Conservation (phyloP, 2,113 vertebrate species). For the Tamias sibiricus region DNA sequence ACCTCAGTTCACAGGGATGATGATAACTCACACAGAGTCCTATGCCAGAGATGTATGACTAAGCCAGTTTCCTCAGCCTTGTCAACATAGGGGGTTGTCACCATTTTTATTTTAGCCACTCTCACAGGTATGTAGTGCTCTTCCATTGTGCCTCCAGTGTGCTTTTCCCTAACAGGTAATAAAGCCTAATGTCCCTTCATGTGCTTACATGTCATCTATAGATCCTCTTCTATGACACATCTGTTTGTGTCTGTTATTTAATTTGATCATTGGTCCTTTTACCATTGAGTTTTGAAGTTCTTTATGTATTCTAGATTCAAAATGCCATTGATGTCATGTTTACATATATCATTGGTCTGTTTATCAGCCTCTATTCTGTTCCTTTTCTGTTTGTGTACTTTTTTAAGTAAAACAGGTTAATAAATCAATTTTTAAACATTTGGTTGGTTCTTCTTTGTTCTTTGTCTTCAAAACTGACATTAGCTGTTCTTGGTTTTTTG, state of each 20-base stretch:
- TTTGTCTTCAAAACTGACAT: conserved; percentile 39
- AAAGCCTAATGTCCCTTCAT: background rate
- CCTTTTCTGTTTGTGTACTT: background rate
- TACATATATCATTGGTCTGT: background rate
- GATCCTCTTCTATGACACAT: background rate
- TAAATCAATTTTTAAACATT: background rate
- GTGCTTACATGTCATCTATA: fast-evolving
- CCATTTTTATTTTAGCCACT: background rate
- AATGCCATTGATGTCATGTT: background rate
- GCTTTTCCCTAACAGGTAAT: background rate
- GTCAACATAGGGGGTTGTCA: background rate
- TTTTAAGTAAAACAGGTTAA: background rate
- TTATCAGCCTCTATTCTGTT: background rate
- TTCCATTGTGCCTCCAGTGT: fast-evolving
- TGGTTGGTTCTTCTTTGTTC: background rate
- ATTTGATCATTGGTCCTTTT: background rate
- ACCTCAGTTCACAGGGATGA: fast-evolving
- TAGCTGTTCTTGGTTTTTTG: background rate
- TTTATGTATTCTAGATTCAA: background rate
- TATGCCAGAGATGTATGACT: fast-evolving
- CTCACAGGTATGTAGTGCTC: background rate
- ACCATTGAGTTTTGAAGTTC: background rate
- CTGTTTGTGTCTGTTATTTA: background rate
- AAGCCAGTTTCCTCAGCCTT: background rate
- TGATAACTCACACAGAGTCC: too few relatives aligned